Evolutionary conservation across 2,888 invertebrate species (phyloP), one percentile per base, ranked within the genome.

Genomic region (Napeogenes sylphis): DNA sequence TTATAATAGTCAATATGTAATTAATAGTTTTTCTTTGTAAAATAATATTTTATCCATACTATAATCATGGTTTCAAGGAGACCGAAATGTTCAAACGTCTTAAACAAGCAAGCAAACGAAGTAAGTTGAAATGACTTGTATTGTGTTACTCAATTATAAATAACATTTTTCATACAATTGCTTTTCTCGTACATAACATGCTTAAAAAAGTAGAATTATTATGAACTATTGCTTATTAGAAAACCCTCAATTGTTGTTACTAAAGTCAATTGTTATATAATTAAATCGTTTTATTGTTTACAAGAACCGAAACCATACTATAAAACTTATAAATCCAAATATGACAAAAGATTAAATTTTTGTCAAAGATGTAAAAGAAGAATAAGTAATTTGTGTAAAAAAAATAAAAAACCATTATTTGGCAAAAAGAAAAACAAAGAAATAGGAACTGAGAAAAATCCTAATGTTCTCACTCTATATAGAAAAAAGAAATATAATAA

Each of bases 351-450:
- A 58, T 58, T 56, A 59, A 69, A 68, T 32, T 72, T 66, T 33
- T 72, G 68, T 56, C 65, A 67, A 35, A 67, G 53, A 62, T 63
- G 62, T 55, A 67, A 64, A 55, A 68, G 66, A 35, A 75, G 69
- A 59, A 73, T 77, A 54, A 64, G 71, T 33, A 67, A 64, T 42
- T 76, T 70, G 68, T 61, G 73, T 21, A 74, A 63, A 30, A 72
- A 67, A 63, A 75, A 71, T 1, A 79, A 75, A 62, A 77, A 72
- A 58, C 70, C 68, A 55, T 38, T 77, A 30, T 74, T 80, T 62
- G 77, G 75, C 21, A 64, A 61, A 45, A 35, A 63, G 8, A 66
- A 59, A 56, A 54, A 47, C 21, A 65, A 51, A 32, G 51, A 59
- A 56, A 42, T 14, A 10, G 6, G 14, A 55, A 4, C 45, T 5